Conservation (phyloP, 35 echinoderm and acorn worm genomes). For the Ophioderma brevispina region DNA sequence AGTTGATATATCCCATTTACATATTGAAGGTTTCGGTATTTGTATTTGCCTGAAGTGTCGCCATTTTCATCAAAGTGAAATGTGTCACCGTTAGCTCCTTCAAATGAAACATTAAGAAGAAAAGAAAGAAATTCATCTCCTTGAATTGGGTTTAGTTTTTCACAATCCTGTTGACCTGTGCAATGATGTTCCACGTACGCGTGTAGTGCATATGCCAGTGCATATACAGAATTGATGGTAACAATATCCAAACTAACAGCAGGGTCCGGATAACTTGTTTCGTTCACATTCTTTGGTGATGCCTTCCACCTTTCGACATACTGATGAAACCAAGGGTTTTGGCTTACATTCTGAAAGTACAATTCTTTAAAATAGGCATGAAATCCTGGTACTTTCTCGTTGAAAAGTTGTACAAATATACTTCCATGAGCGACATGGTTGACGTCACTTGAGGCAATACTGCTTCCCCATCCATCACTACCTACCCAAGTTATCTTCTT, state of each 20-base stretch:
- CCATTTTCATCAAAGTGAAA: slow-evolving; percentile 37
- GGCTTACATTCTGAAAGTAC: background rate
- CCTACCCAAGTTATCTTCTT: slow-evolving; percentile 21
- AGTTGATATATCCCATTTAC: slow-evolving; percentile 2
- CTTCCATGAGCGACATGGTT: background rate
- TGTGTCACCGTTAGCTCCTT: background rate
- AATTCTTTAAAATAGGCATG: background rate
- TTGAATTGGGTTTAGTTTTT: background rate
- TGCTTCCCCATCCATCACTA: slow-evolving; percentile 41
- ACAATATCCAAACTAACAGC: background rate
- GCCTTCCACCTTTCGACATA: background rate
- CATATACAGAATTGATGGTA: background rate
- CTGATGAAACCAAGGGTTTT: background rate
- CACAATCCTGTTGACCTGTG: background rate
- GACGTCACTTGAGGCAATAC: background rate
- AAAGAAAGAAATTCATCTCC: slow-evolving; percentile 1
- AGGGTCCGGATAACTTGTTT: background rate
- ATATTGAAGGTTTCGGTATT: slow-evolving; percentile 17
- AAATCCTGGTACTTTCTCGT: background rate
- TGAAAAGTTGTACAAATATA: background rate
- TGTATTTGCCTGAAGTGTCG: slow-evolving; percentile 29
- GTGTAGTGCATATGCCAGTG: slow-evolving; percentile 2
- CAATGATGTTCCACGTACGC: background rate
- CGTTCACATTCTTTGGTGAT: background rate
- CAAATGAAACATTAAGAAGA: slow-evolving; percentile 19